These are phyloP conservation scores for Rhagoletis zephyria DNA, from an alignment of 1,140 invertebrate species.

Conservation along the genomic window DNA sequence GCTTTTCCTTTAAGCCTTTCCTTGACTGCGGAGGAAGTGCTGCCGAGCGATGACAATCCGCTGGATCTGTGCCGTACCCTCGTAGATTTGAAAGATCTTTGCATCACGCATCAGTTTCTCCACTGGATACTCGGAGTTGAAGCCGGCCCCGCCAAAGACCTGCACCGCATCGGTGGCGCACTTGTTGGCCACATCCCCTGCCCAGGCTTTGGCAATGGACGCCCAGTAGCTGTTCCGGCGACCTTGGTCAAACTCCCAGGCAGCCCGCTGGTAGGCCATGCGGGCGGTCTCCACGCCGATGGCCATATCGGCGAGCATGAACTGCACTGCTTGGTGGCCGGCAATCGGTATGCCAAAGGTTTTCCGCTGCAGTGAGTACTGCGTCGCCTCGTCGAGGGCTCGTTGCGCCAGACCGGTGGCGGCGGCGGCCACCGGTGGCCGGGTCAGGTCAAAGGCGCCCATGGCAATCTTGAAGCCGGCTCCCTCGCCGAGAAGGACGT, in stretches of 20 bases:
- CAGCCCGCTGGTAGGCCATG: slow-evolving; percentile 87
- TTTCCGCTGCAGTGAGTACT: slow-evolving; percentile 94
- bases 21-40: no score
- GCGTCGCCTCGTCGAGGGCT: slow-evolving; percentile 92
- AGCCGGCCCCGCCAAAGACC: slow-evolving; percentile 98
- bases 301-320: slow-evolving; percentile 97
- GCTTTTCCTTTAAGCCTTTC: no score
- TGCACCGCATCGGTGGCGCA: slow-evolving; percentile 96
- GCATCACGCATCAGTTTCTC: slow-evolving; percentile 99
- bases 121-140: slow-evolving; percentile 97
- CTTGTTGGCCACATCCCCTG: slow-evolving; percentile 94
- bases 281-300: slow-evolving; percentile 91
- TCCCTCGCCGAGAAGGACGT: slow-evolving; percentile 90
- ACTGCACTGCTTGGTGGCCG: slow-evolving; percentile 91
- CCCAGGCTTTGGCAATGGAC: slow-evolving; percentile 94
- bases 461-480: slow-evolving; percentile 97
- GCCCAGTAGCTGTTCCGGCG: slow-evolving; percentile 87
- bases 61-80: slow-evolving; percentile 98
- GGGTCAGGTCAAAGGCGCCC: slow-evolving; percentile 93
- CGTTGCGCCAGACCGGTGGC: slow-evolving; percentile 93
- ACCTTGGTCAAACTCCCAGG: slow-evolving; percentile 90
- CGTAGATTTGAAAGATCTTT: slow-evolving; percentile 99
- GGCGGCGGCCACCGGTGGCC: slow-evolving; percentile 90
- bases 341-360: slow-evolving; percentile 93
- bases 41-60: slow-evolving; percentile 94